Conservation (phyloP, 1,140 invertebrate genomes). For the Caenorhabditis brenneri region DNA sequence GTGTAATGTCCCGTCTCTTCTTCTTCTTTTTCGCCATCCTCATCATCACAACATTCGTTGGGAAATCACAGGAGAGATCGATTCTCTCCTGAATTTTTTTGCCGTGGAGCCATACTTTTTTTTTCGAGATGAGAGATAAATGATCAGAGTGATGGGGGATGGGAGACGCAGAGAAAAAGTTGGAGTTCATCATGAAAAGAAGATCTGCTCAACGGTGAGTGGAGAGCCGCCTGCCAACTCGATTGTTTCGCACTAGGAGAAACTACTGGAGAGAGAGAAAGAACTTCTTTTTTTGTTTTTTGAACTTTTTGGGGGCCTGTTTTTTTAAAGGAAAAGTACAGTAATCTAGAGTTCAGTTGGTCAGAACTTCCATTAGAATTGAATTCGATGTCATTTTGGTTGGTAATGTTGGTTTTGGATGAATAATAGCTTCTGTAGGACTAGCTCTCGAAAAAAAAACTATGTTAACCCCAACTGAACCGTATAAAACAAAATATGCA, state of each 20-base stretch:
- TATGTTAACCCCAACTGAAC: too few relatives aligned
- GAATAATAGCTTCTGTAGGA: too few relatives aligned
- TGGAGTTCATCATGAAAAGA: constrained; percentile 21
- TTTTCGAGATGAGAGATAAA: background rate
- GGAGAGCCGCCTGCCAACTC: background rate
- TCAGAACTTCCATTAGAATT: too few relatives aligned
- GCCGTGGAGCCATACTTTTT: background rate
- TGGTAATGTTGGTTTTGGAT: too few relatives aligned
- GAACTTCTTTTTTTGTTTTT: background rate
- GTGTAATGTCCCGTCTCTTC: constrained; percentile 19
- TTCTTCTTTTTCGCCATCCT: constrained; percentile 1
- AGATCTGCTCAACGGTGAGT: background rate
- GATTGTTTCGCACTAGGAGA: background rate
- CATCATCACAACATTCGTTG: background rate
- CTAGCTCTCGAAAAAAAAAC: too few relatives aligned
- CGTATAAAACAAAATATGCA: too few relatives aligned
- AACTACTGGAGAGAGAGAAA: background rate
- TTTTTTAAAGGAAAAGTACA: too few relatives aligned
- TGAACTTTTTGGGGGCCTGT: background rate
- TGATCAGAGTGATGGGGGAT: background rate
- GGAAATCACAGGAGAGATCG: background rate
- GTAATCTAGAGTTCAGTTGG: too few relatives aligned
- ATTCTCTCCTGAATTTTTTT: background rate
- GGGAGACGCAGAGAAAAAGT: constrained; percentile 27
- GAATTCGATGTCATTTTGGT: too few relatives aligned